Percentiles rank a stretch among this genome's conserved stretches.
Conservation (phyloP, 2,888 invertebrate species). For the Endotricha flammealis region DNA sequence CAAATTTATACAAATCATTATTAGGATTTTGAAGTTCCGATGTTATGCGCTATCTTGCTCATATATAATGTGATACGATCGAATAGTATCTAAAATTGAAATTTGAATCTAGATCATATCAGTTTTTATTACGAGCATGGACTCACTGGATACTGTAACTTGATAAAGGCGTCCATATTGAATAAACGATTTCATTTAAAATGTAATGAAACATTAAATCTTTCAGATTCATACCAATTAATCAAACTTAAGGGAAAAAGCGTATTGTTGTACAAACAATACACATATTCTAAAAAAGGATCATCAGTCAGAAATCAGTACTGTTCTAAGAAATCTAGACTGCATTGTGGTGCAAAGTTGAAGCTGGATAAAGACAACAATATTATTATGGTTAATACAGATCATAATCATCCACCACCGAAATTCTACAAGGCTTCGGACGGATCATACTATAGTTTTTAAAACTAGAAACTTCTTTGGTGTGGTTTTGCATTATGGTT, state of each 20-base stretch:
- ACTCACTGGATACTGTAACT: no score
- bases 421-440: slow-evolving; percentile 1
- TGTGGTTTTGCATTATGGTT: no score
- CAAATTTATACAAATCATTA: no score
- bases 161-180: no score
- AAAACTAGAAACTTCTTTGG: background rate
- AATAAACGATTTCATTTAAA: no score
- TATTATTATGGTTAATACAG: slow-evolving; percentile 11
- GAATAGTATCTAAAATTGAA: no score
- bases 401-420: slow-evolving; percentile 17
- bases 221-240: slow-evolving; percentile 1
- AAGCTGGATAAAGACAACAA: slow-evolving; percentile 12
- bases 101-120: no score
- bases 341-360: slow-evolving; percentile 14
- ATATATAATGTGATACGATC: no score
- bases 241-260: slow-evolving; percentile 10
- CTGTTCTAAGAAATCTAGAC: slow-evolving; percentile 16
- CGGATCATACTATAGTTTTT: slow-evolving; percentile 12
- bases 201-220: no score
- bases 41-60: no score
- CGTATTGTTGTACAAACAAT: slow-evolving; percentile 13
- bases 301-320: slow-evolving; percentile 8
- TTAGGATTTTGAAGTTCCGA: no score
- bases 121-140: no score
- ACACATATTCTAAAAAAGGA: slow-evolving; percentile 19